Base-by-base conservation (phyloP, 92 coral and sea anemone species). In the Porites lobata region DNA sequence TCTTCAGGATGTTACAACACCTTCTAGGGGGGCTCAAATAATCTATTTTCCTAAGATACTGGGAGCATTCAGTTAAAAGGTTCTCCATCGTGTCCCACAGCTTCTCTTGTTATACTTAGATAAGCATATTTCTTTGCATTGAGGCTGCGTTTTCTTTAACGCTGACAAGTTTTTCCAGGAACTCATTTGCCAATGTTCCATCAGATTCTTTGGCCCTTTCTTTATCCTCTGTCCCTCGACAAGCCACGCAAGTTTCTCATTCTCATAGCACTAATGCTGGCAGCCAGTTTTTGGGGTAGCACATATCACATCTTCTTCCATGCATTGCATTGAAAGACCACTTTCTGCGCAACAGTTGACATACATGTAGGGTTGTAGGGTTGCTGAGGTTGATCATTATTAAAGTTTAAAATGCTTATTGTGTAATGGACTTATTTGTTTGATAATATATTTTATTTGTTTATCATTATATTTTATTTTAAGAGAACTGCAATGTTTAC, bases 191-290 rank as follows among this genome's bases (percentile, higher is more conserved):
- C 61, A 83, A 9, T 64, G 69, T 67, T 63, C 47, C 76, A 77
- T 89, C 92, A 72, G 88, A 88, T 63, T 75, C 83, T 24, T 62
- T 72, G 74, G 53, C 57, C 62, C 32, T 75, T 64, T 88, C 75
- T 51, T 84, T 66, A 58, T 77, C 76, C 69, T 87, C 91, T 83
- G 63, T 65, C 77, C 85, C 66, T 86, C 65, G 47, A 38, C 47
- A 85, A 90, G 71, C 93, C 91, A 90, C 20, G 38, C 51, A 43
- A 81, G 80, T 86, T 86, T 90, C 71, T 86, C 88, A 71, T 76
- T 57, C 64, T 90, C 84, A 43, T 86, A 86, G 18, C 70, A 52
- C 26, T 11, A 79, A 59, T 80, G 47, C 93, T 90, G n/a, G 75
- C 93, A 90, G 82, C 69, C 79, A 81, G 94, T 77, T 17, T 87